Base-by-base conservation (phyloP, 2,113 vertebrate species). In the Clarias gariepinus region DNA sequence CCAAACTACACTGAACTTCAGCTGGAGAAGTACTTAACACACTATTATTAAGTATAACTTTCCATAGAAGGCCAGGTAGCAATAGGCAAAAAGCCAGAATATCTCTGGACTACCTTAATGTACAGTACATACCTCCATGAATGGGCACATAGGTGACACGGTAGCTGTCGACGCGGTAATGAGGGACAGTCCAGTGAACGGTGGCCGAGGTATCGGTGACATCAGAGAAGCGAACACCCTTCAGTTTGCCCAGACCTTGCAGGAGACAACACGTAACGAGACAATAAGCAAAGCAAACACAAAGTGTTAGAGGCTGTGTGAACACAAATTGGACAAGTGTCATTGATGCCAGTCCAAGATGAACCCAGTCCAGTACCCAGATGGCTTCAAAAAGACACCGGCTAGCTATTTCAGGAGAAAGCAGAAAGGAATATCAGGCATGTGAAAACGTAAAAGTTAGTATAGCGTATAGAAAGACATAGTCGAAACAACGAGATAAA, bases 221-320 rank as follows among this genome's bases (percentile, higher is more conserved):
- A 80, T 99, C 97, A 3, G 97, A 97, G 94, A 99, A 99, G 7
- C 92, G 91, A 77, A 99, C 94, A 73, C 96, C 97, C 89, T 96
- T 97, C 0, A 96, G 98, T 85, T 96, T 92, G 41, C 97, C 97
- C 91, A 99, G 91, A 33, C 94, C 98, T 99, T 93, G 15, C n/a
- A 64, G n/a, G 47, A 64, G 52, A 84, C 16, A 13, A 63, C 0
- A 64, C 71, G 91, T 41, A 91, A 53, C 89, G 21, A 86, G 82
- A 83, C 57, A 82, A 66, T 89, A 73, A 74, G 53, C 57, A 71
- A 21, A 84, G 18, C 18, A 78, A 79, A 82, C 41, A 74, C 81
- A 77, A 57, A 66, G 41, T 21, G 18, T 82, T 30, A 82, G 68
- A 36, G 25, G 23, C 71, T 64, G 61, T 61, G 30, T 81, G 23